A percentile compares a stretch with the other conserved stretches of the same genome.
Conservation (phyloP, 2,888 invertebrate genomes). For the Hypomecis atomaria region DNA sequence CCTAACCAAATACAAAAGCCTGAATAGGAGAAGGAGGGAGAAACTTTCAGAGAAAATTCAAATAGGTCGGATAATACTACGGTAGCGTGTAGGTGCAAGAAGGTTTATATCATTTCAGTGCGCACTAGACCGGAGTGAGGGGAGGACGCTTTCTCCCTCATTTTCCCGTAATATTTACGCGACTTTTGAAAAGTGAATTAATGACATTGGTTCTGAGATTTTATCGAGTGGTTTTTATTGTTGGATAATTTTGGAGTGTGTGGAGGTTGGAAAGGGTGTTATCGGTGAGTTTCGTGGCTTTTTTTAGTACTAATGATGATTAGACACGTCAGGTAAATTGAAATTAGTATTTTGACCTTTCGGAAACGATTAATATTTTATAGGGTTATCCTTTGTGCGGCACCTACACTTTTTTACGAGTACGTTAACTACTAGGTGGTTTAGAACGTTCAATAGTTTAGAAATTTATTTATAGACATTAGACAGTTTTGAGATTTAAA, state of each 20-base stretch:
- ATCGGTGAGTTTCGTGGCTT: constrained; percentile 36
- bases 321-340: constrained; percentile 26
- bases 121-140: constrained; percentile 53
- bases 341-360: constrained; percentile 26
- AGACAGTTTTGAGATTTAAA: no score
- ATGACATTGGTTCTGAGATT: constrained; percentile 43
- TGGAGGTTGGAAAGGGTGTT: constrained; percentile 23
- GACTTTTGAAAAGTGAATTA: constrained; percentile 57
- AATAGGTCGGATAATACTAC: constrained; percentile 70
- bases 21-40: constrained; percentile 36
- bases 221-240: constrained; percentile 43
- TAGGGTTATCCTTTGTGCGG: constrained; percentile 1
- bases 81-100: constrained; percentile 62
- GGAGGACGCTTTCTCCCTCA: constrained; percentile 52
- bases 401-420: constrained; percentile 10
- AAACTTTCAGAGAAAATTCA: constrained; percentile 30
- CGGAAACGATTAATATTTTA: constrained; percentile 14
- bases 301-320: constrained; percentile 26
- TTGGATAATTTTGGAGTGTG: constrained; percentile 46
- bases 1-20: constrained; percentile 38
- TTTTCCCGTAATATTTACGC: constrained; percentile 50
- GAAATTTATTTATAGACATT: no score
- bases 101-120: constrained; percentile 66
- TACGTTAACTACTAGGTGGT: not conserved
- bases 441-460: not conserved